Evolutionary conservation across 2,888 invertebrate species (phyloP).

Genomic region (Gastracanthus pulcherrimus): DNA sequence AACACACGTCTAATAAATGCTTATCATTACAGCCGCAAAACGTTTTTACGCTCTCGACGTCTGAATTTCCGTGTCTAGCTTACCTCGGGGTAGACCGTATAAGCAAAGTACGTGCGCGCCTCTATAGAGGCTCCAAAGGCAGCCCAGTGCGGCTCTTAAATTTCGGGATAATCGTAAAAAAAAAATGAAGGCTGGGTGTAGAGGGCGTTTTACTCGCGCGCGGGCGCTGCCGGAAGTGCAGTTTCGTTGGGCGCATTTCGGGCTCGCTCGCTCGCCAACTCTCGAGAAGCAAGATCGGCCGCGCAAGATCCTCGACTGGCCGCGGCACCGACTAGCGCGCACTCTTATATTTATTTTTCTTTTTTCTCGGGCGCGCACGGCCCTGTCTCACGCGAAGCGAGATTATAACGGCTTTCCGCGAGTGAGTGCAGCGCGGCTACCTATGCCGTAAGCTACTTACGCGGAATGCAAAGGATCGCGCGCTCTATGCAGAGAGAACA

Average conservation of each 20-base stretch:
- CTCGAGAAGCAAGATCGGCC: slow-evolving; percentile 31
- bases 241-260: neutral
- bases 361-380: neutral
- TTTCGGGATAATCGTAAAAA: neutral
- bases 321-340: too few relatives aligned
- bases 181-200: neutral
- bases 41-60: neutral
- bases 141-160: too few relatives aligned
- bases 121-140: neutral
- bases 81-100: neutral
- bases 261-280: neutral
- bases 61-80: neutral
- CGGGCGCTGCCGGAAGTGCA: slow-evolving; percentile 43
- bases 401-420: neutral
- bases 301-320: slow-evolving; percentile 37
- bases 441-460: neutral
- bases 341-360: neutral
- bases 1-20: neutral
- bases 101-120: neutral
- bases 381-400: neutral
- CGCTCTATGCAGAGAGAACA: neutral
- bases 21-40: neutral
- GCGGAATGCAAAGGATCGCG: neutral
- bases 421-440: too few relatives aligned
- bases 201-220: too few relatives aligned